Conservation (phyloP, 35 echinoderm and acorn worm species). For the Lytechinus variegatus region DNA sequence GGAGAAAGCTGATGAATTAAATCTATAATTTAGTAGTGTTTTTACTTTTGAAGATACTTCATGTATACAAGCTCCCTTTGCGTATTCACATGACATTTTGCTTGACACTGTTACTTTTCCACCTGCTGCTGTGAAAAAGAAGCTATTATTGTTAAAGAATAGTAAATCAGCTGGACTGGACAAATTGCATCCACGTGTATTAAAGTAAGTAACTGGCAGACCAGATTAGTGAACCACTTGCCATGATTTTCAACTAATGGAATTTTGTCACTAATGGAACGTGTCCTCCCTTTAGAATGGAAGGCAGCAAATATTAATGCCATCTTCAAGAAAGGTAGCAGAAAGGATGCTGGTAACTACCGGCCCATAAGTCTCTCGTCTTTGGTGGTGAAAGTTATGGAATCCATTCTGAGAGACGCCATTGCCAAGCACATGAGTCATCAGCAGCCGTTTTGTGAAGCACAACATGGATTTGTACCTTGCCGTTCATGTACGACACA, state of each 20-base stretch:
- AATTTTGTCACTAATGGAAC: slow-evolving; percentile 3
- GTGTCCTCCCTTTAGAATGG: slow-evolving; percentile 40
- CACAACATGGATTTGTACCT: slow-evolving; percentile 28
- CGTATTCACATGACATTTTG: neutral
- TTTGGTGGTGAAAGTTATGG: neutral
- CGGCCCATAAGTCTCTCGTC: slow-evolving; percentile 16
- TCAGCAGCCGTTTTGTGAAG: neutral
- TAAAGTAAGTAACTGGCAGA: slow-evolving; percentile 37
- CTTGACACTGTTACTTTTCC: slow-evolving; percentile 2
- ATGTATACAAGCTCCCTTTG: neutral
- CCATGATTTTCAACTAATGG: slow-evolving; percentile 53
- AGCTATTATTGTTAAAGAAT: slow-evolving; percentile 24
- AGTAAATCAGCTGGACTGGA: slow-evolving; percentile 34
- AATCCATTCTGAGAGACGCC: neutral
- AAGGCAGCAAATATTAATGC: slow-evolving; percentile 33
- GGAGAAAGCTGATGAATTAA: slow-evolving; percentile 15
- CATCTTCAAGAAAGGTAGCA: slow-evolving; percentile 33
- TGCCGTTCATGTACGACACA: slow-evolving; percentile 33
- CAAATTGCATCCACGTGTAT: slow-evolving; percentile 21
- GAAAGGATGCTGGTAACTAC: slow-evolving; percentile 35
- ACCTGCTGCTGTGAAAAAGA: neutral
- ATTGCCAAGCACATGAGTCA: slow-evolving; percentile 16
- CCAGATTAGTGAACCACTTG: slow-evolving; percentile 18
- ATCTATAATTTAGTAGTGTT: neutral
- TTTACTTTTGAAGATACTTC: slow-evolving; percentile 7